Base-by-base conservation (phyloP, 2,113 vertebrate species). In the Octodon degus region DNA sequence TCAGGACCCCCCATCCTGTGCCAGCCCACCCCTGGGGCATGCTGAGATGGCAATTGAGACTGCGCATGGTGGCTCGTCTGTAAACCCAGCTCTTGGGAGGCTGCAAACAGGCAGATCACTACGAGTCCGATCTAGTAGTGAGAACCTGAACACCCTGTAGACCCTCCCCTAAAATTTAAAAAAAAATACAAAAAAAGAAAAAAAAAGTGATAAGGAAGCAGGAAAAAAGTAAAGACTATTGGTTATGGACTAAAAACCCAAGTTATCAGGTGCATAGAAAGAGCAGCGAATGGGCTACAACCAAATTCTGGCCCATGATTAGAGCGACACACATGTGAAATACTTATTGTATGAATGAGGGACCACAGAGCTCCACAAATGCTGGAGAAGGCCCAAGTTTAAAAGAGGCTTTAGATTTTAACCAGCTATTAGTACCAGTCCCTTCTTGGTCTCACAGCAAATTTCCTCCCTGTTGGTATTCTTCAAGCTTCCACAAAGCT, bases 401-500 rank as follows among this genome's bases (percentile, higher is more conserved):
- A 90, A 97, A 96, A 96, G 93, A 93, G 65, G 81, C 58, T 94
- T 96, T 95, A 85, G 84, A 88, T 87, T 97, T 80, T 96, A 96
- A 93, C 84, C 70, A 96, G 63, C 91, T 95, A 87, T 97, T 96
- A 96, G 96, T 96, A 79, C 43, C 40, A 96, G 70, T 60, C 65
- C 65, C 53, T 90, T 70, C 94, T 96, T 58, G 34, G 80, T 91
- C 84, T 80, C 72, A 95, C 91, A 92, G 90, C 81, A 94, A 92
- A 90, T 93, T 97, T 97, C 92, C 91, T 96, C 97, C 96, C 83
- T 94, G 84, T 34, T 95, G 80, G 81, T 97, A 94, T 94, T 96
- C 58, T 91, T 95, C 86, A 86, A 88, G 87, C 84, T 93, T 95
- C 81, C 93, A 86, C 32, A 58, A 96, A 92, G 32, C 53, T 74